These are phyloP conservation scores for Pycnonotus jocosus DNA, from an alignment of 2,113 vertebrate species.

Conservation along the genomic window DNA sequence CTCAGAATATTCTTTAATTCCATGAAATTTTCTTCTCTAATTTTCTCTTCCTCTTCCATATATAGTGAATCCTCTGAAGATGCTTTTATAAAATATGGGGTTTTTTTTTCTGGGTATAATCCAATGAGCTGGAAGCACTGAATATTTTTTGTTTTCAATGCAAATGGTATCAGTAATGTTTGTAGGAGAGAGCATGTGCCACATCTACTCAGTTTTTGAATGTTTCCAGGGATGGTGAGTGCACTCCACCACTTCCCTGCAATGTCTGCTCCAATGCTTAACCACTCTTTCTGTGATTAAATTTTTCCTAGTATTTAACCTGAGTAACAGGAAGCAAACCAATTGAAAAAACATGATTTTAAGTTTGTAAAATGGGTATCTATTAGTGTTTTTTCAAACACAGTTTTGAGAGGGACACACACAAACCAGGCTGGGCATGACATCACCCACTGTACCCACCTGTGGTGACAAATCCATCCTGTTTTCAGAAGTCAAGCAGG, in stretches of 20 bases:
- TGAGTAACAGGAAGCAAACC: not conserved
- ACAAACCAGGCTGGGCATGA: not conserved
- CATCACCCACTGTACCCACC: rapidly evolving
- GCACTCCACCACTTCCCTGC: not conserved
- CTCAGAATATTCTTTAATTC: not conserved
- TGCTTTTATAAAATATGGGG: not conserved
- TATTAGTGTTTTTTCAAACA: not conserved
- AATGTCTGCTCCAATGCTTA: not conserved
- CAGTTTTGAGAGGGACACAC: rapidly evolving
- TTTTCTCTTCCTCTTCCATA: not conserved
- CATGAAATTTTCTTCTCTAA: not conserved
- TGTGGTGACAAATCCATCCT: not conserved
- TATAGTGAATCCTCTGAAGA: not conserved
- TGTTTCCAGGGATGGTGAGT: not conserved
- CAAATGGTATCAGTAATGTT: not conserved
- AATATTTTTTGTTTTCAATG: not conserved
- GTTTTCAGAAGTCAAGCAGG: not conserved
- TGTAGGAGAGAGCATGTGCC: not conserved
- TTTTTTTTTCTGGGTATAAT: not conserved
- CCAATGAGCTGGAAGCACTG: not conserved
- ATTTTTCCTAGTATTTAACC: not conserved
- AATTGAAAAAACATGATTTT: not conserved
- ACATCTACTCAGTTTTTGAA: not conserved
- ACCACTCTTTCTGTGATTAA: not conserved
- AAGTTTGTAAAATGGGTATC: not conserved